Conservation (phyloP, 2,797 vertebrate genomes). For the Ptychadena robeensis region DNA sequence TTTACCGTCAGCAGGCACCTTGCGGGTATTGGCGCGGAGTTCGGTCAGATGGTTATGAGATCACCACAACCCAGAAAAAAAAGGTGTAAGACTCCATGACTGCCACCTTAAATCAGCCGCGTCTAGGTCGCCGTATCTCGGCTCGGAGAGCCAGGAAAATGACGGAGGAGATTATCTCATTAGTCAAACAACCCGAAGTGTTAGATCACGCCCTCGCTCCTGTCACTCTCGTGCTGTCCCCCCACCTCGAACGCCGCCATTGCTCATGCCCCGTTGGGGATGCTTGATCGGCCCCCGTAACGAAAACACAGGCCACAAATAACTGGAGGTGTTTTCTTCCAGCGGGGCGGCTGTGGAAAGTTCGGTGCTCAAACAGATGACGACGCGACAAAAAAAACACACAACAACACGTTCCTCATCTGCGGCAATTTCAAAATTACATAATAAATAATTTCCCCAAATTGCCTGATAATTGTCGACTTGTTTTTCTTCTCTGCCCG, state of each 20-base stretch:
- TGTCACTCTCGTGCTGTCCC: neutral
- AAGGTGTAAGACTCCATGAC: constrained; percentile 7
- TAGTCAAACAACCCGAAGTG: constrained; percentile 8
- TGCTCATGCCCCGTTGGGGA: neutral
- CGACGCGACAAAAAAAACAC: neutral
- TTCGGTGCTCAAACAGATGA: constrained; percentile 17
- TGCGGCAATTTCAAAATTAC: constrained; percentile 36
- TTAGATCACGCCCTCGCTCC: neutral
- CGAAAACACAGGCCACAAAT: neutral
- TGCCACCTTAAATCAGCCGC: neutral
- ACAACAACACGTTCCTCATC: neutral
- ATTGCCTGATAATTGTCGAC: constrained; percentile 55
- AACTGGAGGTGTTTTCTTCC: constrained; percentile 1
- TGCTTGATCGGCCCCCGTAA: neutral
- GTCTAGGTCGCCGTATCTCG: neutral
- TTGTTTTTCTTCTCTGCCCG: neutral
- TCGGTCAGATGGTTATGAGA: neutral
- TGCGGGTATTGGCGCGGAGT: neutral
- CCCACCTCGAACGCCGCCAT: neutral
- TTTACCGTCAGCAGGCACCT: neutral
- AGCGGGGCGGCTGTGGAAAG: neutral
- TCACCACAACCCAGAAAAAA: neutral
- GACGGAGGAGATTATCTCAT: constrained; percentile 33
- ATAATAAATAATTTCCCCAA: constrained; percentile 42
- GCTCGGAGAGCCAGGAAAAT: neutral